Evolutionary conservation across 2,888 invertebrate genomes (phyloP).

Genomic region (Ochlodes sylvanus): DNA sequence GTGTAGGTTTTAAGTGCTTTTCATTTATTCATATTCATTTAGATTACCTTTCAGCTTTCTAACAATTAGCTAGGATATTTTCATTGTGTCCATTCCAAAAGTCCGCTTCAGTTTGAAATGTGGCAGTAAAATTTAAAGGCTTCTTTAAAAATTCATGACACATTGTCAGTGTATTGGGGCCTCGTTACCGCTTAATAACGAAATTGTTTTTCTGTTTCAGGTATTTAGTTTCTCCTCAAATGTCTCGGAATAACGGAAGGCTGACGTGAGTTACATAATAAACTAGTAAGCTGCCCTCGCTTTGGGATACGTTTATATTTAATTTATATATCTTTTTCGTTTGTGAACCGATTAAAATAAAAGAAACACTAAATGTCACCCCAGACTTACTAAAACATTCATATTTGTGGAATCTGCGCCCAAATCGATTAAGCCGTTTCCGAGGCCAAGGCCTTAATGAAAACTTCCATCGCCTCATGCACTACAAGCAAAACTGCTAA

Average conservation of each 20-base stretch:
- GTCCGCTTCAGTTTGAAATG: not conserved
- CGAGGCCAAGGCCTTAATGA: too few species aligned
- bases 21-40: not conserved
- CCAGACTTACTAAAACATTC: too few species aligned
- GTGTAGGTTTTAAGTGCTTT: not conserved
- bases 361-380: too few species aligned
- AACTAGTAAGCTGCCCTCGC: not conserved
- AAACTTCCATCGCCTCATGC: too few species aligned
- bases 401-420: too few species aligned
- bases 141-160: not conserved
- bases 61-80: slow-evolving; percentile 2
- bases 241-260: not conserved
- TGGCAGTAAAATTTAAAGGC: not conserved
- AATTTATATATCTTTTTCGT: too few species aligned
- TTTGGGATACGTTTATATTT: too few species aligned
- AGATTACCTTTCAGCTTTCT: not conserved
- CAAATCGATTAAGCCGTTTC: too few species aligned
- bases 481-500: too few species aligned
- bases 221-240: slow-evolving; percentile 9
- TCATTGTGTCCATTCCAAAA: not conserved
- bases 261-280: slow-evolving; percentile 13
- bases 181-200: slow-evolving; percentile 8
- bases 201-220: slow-evolving; percentile 22
- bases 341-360: too few species aligned
- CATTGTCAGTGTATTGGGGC: not conserved